Conservation (phyloP, 2,888 invertebrate species). For the Perithous albicinctus region DNA sequence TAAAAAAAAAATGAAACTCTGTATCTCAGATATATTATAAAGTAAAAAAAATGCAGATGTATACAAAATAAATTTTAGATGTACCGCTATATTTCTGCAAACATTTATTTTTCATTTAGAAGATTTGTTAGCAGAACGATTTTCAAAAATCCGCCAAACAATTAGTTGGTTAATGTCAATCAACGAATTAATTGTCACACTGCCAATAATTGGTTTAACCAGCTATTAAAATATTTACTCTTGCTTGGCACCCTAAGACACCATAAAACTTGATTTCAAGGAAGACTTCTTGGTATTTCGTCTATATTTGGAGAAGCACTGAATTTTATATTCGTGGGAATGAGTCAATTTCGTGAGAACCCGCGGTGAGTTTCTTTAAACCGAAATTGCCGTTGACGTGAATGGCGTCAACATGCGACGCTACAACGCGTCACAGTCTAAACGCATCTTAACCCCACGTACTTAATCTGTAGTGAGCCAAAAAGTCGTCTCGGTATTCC, state of each 20-base stretch:
- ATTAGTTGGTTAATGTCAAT: too few relatives aligned
- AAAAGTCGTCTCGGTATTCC: constrained; percentile 41
- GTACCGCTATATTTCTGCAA: too few relatives aligned
- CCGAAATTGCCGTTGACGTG: constrained; percentile 26
- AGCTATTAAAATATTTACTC: not conserved
- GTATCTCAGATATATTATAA: too few relatives aligned
- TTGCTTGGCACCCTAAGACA: not conserved
- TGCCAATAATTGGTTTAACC: not conserved
- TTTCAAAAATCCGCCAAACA: too few relatives aligned
- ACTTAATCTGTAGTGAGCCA: constrained; percentile 24
- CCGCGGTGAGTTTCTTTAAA: constrained; percentile 1
- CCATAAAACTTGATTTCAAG: constrained; percentile 12
- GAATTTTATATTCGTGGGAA: constrained; percentile 58
- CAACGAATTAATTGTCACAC: not conserved
- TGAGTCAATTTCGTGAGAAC: constrained; percentile 41
- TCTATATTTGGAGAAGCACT: constrained; percentile 16
- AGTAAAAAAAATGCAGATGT: too few relatives aligned
- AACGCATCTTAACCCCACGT: constrained; percentile 46
- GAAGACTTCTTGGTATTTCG: constrained; percentile 32
- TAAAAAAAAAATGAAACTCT: too few relatives aligned
- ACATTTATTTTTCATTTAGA: too few relatives aligned
- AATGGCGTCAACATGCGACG: constrained; percentile 32
- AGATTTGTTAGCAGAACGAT: too few relatives aligned
- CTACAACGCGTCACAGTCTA: constrained; percentile 28
- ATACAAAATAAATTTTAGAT: too few relatives aligned